A percentile compares a stretch with the other conserved stretches of the same genome.
Evolutionary conservation across 2,113 vertebrate species (phyloP).

Genomic region (Hyperoodon ampullatus): DNA sequence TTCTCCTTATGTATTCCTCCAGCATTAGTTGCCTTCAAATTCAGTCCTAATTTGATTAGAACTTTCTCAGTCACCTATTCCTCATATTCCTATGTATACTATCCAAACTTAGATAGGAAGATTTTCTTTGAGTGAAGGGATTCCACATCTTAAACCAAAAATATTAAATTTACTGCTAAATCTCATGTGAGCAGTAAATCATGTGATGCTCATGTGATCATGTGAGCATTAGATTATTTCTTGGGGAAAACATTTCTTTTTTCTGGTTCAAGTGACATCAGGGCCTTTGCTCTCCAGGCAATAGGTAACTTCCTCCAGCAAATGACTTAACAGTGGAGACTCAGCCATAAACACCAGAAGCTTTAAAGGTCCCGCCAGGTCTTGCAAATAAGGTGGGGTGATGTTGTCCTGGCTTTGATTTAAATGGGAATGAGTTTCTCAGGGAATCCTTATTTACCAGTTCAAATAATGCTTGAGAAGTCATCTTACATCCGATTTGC

Average conservation of each 20-base stretch:
- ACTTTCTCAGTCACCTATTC: background rate
- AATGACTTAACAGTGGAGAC: constrained; percentile 84
- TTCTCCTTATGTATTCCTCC: background rate
- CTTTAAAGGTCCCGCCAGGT: constrained; percentile 76
- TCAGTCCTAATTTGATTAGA: background rate
- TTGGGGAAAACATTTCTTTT: constrained; percentile 70
- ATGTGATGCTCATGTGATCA: background rate
- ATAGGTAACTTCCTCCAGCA: constrained; percentile 84
- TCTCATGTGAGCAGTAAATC: background rate
- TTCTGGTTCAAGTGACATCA: constrained; percentile 77
- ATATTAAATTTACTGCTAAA: background rate
- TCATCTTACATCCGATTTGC: background rate
- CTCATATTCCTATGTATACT: background rate
- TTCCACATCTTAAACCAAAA: background rate
- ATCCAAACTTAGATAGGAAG: background rate
- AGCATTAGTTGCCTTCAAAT: background rate
- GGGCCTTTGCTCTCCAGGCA: constrained; percentile 78
- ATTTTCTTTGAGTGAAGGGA: background rate
- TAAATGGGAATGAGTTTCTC: constrained; percentile 76
- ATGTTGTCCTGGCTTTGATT: constrained; percentile 60
- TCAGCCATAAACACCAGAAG: constrained; percentile 82
- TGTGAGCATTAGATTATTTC: background rate
- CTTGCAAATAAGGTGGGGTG: constrained; percentile 74
- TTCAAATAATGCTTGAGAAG: constrained; percentile 68
- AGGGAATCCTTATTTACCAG: constrained; percentile 71